Base-by-base conservation (phyloP, 2,797 vertebrate genomes). In the Acomys russatus region DNA sequence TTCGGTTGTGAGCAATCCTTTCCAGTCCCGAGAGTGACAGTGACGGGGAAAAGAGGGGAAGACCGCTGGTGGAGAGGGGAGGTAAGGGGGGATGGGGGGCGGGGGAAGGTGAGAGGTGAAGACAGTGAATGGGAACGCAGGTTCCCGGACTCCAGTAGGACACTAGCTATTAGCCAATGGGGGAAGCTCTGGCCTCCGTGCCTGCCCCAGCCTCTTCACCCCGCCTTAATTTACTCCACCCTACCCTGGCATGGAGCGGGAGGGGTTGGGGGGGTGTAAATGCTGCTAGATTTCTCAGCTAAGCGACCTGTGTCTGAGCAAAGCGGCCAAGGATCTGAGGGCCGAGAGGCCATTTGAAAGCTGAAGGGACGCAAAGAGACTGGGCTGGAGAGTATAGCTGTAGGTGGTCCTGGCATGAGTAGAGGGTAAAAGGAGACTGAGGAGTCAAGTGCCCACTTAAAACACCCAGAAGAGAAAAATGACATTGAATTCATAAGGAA, bases 111-210 rank as follows among this genome's bases (percentile, higher is more conserved):
- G 73, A 56, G 92, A 78, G 91, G 93, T 23, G 94, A 44, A 66
- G 89, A 74, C 84, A 23, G 92, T 35, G 94, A 56, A 15, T 17
- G 18, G 61, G 88, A 87, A 76, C 51, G 11, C 71, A 83, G 92
- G 96, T 74, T 92, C 86, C 86, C 96, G 96, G 95, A 80, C 97
- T 96, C 93, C 87, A 95, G 97, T 98, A 93, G 98, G 98, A 99
- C 99, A 98, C 99, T 98, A 98, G 96, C 44, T 66, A 44, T 51
- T 97, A 97, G 98, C 99, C 99, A 99, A 99, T 99, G 97, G 97
- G 97, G 98, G 95, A 96, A 84, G 94, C 96, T 85, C 83, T 56
- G 70, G 92, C 90, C 97, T 63, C 63, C 51, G 9, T n/a, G 68
- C 78, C 70, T 74, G 94, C 93, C 90, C 88, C 96, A 91, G 64